These are phyloP conservation scores for Chloropsis cyanopogon DNA, from an alignment of 2,113 vertebrate species.

Conservation along the genomic window DNA sequence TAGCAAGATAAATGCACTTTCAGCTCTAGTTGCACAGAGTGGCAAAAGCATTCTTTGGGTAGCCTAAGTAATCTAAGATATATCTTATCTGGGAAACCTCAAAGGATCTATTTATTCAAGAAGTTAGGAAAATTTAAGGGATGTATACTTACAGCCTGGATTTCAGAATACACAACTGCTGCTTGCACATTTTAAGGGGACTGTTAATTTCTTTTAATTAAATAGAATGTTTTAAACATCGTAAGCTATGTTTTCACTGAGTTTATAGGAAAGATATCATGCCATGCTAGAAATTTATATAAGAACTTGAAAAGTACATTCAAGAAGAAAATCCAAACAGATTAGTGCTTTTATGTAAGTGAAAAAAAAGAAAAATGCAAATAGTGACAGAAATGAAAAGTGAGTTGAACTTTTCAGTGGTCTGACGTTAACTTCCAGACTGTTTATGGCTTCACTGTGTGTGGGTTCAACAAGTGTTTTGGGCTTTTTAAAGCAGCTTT, in stretches of 20 bases:
- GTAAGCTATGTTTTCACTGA: neutral
- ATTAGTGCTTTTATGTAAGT: neutral
- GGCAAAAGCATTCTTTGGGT: neutral
- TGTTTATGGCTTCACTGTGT: neutral
- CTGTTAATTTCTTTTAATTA: neutral
- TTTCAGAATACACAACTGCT: slow-evolving; percentile 2
- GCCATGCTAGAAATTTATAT: neutral
- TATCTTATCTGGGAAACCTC: neutral
- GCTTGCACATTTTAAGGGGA: neutral
- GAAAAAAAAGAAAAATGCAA: neutral
- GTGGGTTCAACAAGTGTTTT: neutral
- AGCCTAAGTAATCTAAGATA: neutral
- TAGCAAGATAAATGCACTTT: slow-evolving; percentile 38
- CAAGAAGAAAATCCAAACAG: neutral
- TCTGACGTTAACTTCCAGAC: neutral
- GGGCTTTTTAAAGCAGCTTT: neutral
- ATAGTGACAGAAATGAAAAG: neutral
- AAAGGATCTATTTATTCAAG: slow-evolving; percentile 25
- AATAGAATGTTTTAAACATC: neutral
- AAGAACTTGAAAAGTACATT: neutral
- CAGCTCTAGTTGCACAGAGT: neutral
- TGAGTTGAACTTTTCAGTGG: neutral
- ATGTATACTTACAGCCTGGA: neutral
- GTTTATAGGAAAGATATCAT: neutral
- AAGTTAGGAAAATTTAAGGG: slow-evolving; percentile 20